phyloP scores from a whole-genome alignment of 2,113 vertebrate species.

The Xyliphius kryptos region DNA sequence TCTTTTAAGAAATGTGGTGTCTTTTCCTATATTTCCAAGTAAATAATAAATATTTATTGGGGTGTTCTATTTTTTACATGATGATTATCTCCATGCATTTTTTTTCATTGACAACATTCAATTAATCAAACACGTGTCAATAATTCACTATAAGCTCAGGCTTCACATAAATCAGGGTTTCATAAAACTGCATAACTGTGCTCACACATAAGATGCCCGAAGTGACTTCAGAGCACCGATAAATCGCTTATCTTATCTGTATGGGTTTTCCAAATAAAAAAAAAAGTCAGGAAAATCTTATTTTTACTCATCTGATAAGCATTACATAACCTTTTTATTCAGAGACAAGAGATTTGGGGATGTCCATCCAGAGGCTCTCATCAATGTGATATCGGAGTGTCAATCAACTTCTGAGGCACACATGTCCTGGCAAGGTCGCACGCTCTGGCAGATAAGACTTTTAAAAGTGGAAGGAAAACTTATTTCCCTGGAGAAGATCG shows the following conservation, averaged over 20 bases:
- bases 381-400: background rate
- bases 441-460: constrained; percentile 10
- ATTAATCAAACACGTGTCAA: background rate
- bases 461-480: constrained; percentile 29
- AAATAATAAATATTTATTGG: too few species aligned
- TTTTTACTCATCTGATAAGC: constrained; percentile 21
- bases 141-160: background rate
- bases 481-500: constrained; percentile 30
- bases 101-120: too few species aligned
- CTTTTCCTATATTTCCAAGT: too few species aligned
- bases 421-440: constrained; percentile 19
- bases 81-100: too few species aligned
- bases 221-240: background rate
- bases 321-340: constrained; percentile 21
- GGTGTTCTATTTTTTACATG: too few species aligned
- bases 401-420: constrained; percentile 10
- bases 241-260: constrained; percentile 19
- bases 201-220: background rate
- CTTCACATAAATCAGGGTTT: background rate
- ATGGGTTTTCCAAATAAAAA: background rate
- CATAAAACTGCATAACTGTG: background rate
- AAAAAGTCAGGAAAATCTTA: background rate
- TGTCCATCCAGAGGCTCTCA: background rate
- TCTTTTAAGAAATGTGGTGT: too few species aligned
- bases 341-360: constrained; percentile 4